Conservation (phyloP, 2,797 vertebrate genomes). For the Pipistrellus nathusii region DNA sequence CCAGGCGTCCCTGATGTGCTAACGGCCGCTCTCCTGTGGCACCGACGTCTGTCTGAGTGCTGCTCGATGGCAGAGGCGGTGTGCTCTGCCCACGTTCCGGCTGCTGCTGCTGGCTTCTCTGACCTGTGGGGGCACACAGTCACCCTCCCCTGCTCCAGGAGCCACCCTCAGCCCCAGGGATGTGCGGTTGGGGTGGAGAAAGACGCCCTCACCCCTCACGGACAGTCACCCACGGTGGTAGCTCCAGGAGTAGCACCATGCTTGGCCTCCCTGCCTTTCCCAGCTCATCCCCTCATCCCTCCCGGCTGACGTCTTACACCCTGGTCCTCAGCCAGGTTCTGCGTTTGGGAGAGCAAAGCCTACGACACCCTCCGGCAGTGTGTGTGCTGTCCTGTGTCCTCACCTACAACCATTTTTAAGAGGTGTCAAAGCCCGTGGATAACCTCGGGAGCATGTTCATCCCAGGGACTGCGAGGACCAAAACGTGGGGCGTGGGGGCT, state of each 20-base stretch:
- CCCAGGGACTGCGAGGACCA: background rate
- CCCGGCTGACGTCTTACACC: background rate
- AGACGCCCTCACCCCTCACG: background rate
- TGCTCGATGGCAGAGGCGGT: fast-evolving
- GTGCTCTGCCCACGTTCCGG: too few species aligned
- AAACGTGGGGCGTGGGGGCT: background rate
- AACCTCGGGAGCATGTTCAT: background rate
- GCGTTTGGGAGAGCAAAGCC: background rate
- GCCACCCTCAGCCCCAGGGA: background rate
- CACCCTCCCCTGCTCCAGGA: background rate
- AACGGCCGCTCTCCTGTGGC: background rate
- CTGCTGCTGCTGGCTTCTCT: background rate
- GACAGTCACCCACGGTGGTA: background rate
- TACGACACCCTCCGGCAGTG: background rate
- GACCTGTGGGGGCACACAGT: background rate
- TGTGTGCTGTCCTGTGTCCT: background rate
- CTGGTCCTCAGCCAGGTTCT: background rate
- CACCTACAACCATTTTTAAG: background rate
- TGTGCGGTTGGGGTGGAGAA: background rate
- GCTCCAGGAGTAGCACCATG: background rate
- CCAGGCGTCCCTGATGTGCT: too few species aligned
- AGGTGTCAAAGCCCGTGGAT: background rate
- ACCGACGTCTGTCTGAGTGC: background rate
- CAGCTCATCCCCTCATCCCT: background rate
- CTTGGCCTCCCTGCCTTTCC: background rate